Base-by-base conservation (phyloP, 2,888 invertebrate genomes). In the Atrina japonica region DNA sequence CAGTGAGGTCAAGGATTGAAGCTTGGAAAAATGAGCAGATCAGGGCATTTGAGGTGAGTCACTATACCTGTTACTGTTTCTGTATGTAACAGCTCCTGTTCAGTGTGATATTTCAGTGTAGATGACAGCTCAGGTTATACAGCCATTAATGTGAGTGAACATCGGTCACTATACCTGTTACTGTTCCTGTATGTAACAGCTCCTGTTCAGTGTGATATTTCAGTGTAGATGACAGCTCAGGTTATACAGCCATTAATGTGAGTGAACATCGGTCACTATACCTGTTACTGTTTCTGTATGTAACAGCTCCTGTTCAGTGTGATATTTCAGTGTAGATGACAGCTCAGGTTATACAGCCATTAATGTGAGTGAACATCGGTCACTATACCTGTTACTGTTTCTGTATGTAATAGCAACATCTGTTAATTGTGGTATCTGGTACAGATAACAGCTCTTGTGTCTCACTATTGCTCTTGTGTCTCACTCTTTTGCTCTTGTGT, bases 21-120 rank as follows among this genome's bases (percentile, higher is more conserved):
- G 94, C 95, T 0, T 96, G 96, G 96, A 92, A 95, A 88, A 92
- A 94, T 70, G 93, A 94, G 55, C 93, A 94, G 83, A 91, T 95
- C 80, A 91, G 93, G 35, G 91, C 92, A 58, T 93, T 93, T 67
- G 93, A 90, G 87, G 91, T 90, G 78, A n/a, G n/a, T n/a, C n/a
- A n/a, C n/a, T n/a, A n/a, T n/a, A n/a, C 55, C 23, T 14, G 7
- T 14, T 18, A 14, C 16, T 5, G 21, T 3, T 18, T 6, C 18
- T 23, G 35, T 5, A n/a, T 49, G 2, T 9, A 49, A 6, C 21
- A 47, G 11, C 25, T 49, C 25, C 49, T 1, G 25, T 2, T 23
- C 49, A 1, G 14, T 23, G 25, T 49, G 21, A 9, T 18, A 3
- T 5, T 18, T n/a, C 2, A 49, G 11, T 49, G 18, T 3, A 49